Evolutionary conservation across 1,140 invertebrate genomes (phyloP), one percentile per base, ranked within the genome.

Genomic region (Drosophila saltans): DNA sequence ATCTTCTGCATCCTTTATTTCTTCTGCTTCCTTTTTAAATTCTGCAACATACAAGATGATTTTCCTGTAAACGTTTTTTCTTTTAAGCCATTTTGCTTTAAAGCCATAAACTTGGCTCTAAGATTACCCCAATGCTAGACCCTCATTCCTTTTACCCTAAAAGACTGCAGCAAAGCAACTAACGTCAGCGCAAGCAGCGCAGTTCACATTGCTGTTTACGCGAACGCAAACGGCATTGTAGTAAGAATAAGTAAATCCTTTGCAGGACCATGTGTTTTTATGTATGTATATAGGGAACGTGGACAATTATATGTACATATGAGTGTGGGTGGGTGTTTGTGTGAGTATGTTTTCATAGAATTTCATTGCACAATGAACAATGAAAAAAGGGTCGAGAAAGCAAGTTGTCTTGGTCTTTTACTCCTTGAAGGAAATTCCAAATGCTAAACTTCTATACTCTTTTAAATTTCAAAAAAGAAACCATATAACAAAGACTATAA

Each of bases 231-330:
- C 65, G 24, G 69, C n/a, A 40, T n/a, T 36, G 30, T 45, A 63
- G 70, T 36, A 69, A 39, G 28, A 52, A 55, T 67, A 65, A 72
- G 45, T 43, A 66, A 80, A 80, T 80, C 77, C 69, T 58, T 76
- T 73, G 41, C 80, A 60, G 74, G 70, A 84, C 77, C 80, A 89
- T 88, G 84, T 89, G 83, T 84, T 88, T 78, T 83, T 80, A 78
- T 88, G 80, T 88, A 66, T 84, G 72, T 88, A 78, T 88, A 72
- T 63, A 56, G 56, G 41, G 55, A 36, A 66, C 39, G 39, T 30
- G 26, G 10, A 57, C 63, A 52, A 30, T 21, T 39, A 16, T 28
- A 16, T 9, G 24, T 8, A 11, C 43, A 61, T 21, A 66, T 48
- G 39, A 30, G 26, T 36, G 10, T 21, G 56, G 1, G 33, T 39